Base-by-base conservation (phyloP, 2,888 invertebrate genomes). In the Cistogaster globosa region DNA sequence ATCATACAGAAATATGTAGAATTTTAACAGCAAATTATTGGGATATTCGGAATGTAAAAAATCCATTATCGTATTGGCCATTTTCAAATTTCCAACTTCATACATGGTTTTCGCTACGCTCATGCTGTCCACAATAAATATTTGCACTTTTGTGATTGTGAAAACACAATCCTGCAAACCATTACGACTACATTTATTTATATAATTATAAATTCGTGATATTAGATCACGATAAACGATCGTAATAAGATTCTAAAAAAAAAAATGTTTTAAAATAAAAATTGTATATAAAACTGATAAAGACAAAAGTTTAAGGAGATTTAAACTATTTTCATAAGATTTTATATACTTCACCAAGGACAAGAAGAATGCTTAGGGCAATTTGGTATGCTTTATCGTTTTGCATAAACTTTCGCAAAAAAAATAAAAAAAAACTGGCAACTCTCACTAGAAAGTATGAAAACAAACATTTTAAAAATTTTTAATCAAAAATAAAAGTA, bases 1-100 rank as follows among this genome's bases (percentile, higher is more conserved):
- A 53, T 89, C 84, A 18, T 88, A 88, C 0, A 90, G 53, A 22
- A 89, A 89, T 2, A 86, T 55, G 16, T 87, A 89, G 53, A 89
- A 91, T 5, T 87, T 81, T 4, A 90, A 76, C 8, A 74, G 38
- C 11, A 78, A 42, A 53, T 88, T 88, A n/a, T 74, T 42, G 14
- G 62, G 32, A 78, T 86, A 82, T 20, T 76, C 32, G 7, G 60
- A 20, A 22, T 72, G 71, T 8, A 86, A 22, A 11, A 58, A 53
- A n/a, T 68, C 74, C 55, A 86, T 72, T 3, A 87, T 16, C 20
- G 68, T 38, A 9, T 83, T 58, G 11, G 82, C 82, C 42, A 87
- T 48, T 57, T 83, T 76, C 12, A 53, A 22, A 22, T 84, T 79
- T 18, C 86, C 88, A 48, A 68, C 65, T 58, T 87, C 87, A 68